Evolutionary conservation across 2,113 vertebrate genomes (phyloP).

Genomic region (Sporophila hypoxantha): DNA sequence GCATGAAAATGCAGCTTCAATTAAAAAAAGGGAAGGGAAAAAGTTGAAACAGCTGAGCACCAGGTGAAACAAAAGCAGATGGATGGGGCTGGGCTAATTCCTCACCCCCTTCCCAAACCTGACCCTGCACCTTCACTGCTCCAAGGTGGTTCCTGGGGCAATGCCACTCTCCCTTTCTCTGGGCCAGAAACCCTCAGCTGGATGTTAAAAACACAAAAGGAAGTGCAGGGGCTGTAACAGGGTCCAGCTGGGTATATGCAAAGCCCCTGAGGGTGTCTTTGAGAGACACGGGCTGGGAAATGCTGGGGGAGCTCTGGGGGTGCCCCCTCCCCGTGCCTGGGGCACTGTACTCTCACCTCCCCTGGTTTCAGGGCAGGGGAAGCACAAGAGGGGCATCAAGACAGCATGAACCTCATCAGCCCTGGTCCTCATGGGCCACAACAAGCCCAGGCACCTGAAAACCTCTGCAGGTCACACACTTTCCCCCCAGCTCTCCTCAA

Average conservation of each 20-base stretch:
- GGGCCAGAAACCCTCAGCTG: neutral
- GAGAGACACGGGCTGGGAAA: accelerated
- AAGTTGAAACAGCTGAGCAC: neutral
- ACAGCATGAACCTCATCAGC: neutral
- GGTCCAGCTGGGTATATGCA: neutral
- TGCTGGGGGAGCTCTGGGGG: neutral
- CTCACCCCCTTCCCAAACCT: neutral
- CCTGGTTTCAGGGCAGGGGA: neutral
- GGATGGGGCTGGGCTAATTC: neutral
- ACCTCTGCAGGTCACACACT: too few species aligned
- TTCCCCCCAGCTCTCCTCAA: too few species aligned
- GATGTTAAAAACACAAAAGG: neutral
- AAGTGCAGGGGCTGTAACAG: accelerated
- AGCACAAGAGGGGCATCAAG: neutral
- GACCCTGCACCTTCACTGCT: neutral
- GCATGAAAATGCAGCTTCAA: neutral
- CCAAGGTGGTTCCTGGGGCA: accelerated
- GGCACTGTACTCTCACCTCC: neutral
- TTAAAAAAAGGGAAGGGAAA: neutral
- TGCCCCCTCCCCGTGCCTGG: accelerated
- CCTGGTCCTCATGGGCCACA: neutral
- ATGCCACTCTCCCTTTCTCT: neutral
- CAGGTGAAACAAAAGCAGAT: neutral
- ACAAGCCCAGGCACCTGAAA: too few species aligned
- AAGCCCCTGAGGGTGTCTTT: neutral